Evolutionary conservation across 2,888 invertebrate species (phyloP).

Genomic region (Marronus borbonicus): DNA sequence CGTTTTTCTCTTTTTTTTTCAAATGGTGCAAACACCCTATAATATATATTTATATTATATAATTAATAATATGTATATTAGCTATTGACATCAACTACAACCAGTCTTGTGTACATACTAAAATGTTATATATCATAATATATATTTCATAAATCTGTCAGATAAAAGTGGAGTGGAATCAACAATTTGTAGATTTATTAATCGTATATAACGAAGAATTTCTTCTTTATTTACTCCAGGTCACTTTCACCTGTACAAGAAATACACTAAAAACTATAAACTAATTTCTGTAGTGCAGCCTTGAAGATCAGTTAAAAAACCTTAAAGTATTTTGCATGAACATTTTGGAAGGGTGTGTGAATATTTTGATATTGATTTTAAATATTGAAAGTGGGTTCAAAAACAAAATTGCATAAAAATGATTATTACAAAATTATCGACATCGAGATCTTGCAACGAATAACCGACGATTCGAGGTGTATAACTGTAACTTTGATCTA

Average conservation of each 20-base stretch:
- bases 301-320: slow-evolving; percentile 56
- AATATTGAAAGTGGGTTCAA: slow-evolving; percentile 11
- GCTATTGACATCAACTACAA: slow-evolving; percentile 70
- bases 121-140: slow-evolving; percentile 53
- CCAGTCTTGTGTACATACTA: slow-evolving; percentile 70
- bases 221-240: slow-evolving; percentile 9
- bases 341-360: neutral
- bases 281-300: slow-evolving; percentile 68
- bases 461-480: neutral
- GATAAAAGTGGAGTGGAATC: slow-evolving; percentile 19
- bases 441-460: neutral
- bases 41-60: slow-evolving; percentile 51
- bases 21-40: slow-evolving; percentile 64
- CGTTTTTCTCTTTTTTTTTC: slow-evolving; percentile 60
- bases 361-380: slow-evolving; percentile 6
- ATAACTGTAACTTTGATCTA: neutral
- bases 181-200: neutral
- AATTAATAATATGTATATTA: slow-evolving; percentile 60
- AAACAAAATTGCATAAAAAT: neutral
- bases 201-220: neutral
- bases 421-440: neutral
- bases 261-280: slow-evolving; percentile 46
- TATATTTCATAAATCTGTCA: slow-evolving; percentile 50
- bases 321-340: slow-evolving; percentile 35
- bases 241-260: slow-evolving; percentile 45